These are phyloP conservation scores for Anastrepha ludens DNA, from an alignment of 1,140 invertebrate species.

Conservation along the genomic window DNA sequence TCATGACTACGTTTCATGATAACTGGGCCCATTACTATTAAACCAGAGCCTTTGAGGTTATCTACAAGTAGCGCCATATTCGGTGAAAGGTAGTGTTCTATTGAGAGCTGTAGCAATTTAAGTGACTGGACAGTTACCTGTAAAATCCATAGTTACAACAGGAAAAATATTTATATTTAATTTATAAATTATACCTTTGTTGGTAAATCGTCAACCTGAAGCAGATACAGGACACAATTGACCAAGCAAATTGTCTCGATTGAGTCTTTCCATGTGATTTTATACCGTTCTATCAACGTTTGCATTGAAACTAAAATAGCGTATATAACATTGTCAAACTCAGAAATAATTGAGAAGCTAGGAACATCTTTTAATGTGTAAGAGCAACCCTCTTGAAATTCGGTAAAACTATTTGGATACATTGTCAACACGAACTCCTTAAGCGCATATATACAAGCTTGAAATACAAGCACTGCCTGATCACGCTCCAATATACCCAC, in stretches of 20 bases:
- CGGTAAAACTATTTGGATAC: neutral
- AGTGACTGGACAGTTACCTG: slow-evolving; percentile 82
- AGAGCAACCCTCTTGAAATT: neutral
- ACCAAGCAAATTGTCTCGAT: slow-evolving; percentile 72
- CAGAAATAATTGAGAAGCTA: slow-evolving; percentile 52
- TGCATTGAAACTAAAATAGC: slow-evolving; percentile 79
- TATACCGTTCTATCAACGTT: slow-evolving; percentile 80
- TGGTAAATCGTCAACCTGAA: neutral
- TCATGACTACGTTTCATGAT: slow-evolving; percentile 83
- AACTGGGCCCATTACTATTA: slow-evolving; percentile 80
- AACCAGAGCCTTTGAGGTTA: slow-evolving; percentile 78
- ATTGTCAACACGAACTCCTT: slow-evolving; percentile 76
- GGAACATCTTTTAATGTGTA: neutral
- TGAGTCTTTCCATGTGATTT: slow-evolving; percentile 83
- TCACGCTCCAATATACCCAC: slow-evolving; percentile 78
- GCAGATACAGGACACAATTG: slow-evolving; percentile 63
- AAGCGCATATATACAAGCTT: slow-evolving; percentile 80
- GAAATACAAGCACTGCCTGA: slow-evolving; percentile 82
- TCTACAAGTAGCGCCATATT: slow-evolving; percentile 83
- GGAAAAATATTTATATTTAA: neutral
- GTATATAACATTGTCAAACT: slow-evolving; percentile 75
- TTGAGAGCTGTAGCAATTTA: slow-evolving; percentile 80
- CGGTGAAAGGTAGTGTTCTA: slow-evolving; percentile 84
- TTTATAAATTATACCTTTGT: neutral
- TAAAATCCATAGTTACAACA: slow-evolving; percentile 61